These are phyloP conservation scores for Haliclona indistincta DNA, from an alignment of 37 sponge, comb jelly and placozoan species.

Conservation along the genomic window DNA sequence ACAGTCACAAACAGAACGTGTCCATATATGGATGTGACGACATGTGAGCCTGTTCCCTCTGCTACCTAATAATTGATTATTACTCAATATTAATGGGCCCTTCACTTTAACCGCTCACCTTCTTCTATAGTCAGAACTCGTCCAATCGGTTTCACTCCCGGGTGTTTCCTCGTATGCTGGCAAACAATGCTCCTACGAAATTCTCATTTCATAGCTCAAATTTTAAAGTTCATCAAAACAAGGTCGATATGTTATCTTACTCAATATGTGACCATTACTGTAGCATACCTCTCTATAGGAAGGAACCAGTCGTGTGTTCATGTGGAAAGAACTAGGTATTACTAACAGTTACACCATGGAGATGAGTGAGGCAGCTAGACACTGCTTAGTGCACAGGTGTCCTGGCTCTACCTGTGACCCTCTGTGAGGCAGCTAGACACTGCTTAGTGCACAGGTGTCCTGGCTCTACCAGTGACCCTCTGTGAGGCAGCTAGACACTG, in stretches of 20 bases:
- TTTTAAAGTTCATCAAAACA: constrained; percentile 81
- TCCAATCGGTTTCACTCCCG: constrained; percentile 54
- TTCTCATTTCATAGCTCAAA: constrained; percentile 74
- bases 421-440: too few species aligned
- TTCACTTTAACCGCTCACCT: too few species aligned
- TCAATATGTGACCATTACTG: too few species aligned
- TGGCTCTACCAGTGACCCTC: too few species aligned
- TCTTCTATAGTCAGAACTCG: constrained; percentile 29
- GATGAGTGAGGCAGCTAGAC: too few species aligned
- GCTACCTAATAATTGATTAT: too few species aligned
- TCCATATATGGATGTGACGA: constrained; percentile 97
- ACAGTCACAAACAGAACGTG: constrained; percentile 92
- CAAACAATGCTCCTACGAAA: constrained; percentile 81
- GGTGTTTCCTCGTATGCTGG: constrained; percentile 90
- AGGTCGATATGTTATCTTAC: constrained; percentile 38
- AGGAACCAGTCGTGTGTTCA: constrained; percentile 90
- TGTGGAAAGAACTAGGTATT: constrained; percentile 96
- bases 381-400: too few species aligned
- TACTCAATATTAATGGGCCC: too few species aligned
- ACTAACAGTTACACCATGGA: constrained; percentile 97
- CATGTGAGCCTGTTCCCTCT: too few species aligned
- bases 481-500: too few species aligned
- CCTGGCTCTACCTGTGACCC: too few species aligned
- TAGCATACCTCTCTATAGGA: constrained; percentile 49
- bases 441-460: too few species aligned